Conservation (phyloP, 2,797 vertebrate species). For the Carcharodon carcharias region DNA sequence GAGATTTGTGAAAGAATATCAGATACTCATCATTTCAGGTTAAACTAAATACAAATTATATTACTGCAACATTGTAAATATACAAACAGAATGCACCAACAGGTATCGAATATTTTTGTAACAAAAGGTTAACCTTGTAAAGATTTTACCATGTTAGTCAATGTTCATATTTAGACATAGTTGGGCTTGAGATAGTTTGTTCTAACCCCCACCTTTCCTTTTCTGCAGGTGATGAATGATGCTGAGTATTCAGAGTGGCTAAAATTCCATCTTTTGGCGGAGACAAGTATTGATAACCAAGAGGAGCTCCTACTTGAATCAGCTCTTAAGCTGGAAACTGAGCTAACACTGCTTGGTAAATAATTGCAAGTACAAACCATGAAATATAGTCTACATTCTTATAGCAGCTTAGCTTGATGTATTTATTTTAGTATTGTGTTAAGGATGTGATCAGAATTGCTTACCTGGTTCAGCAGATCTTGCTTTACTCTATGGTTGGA, state of each 20-base stretch:
- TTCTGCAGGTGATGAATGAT: constrained; percentile 63
- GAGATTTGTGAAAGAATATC: neutral
- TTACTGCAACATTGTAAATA: neutral
- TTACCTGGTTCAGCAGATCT: neutral
- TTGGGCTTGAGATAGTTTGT: neutral
- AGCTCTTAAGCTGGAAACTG: constrained; percentile 70
- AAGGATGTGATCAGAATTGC: neutral
- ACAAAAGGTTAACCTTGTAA: neutral
- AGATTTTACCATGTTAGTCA: neutral
- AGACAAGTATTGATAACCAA: constrained; percentile 82
- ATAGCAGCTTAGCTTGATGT: neutral
- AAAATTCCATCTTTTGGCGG: constrained; percentile 70
- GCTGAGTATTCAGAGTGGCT: constrained; percentile 78
- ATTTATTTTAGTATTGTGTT: neutral
- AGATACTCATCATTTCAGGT: neutral
- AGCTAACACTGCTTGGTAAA: constrained; percentile 82
- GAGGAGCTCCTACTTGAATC: constrained; percentile 81
- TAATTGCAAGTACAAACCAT: neutral
- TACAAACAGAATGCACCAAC: neutral
- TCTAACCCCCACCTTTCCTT: neutral
- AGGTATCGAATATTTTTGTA: neutral
- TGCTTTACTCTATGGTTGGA: neutral
- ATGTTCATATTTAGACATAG: neutral
- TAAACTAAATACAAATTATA: neutral
- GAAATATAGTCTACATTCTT: neutral